Evolutionary conservation across 2,113 vertebrate species (phyloP), one percentile per base, ranked within the genome.

Genomic region (Colinus virginianus): DNA sequence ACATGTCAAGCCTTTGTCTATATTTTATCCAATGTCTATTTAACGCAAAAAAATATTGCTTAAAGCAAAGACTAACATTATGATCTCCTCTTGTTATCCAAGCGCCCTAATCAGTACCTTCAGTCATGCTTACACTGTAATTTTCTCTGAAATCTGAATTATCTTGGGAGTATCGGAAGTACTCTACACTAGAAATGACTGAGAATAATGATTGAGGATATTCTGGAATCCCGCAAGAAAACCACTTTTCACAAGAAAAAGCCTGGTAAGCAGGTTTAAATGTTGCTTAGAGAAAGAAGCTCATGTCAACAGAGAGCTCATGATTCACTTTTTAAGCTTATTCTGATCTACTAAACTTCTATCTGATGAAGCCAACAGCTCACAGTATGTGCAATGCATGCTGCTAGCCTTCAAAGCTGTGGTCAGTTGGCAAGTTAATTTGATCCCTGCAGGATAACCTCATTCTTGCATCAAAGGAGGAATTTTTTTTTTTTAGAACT

Each of bases 381-480:
- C 94, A 90, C 86, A 88, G 79, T 90, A 91, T 93, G 83, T 80
- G 40, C 87, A 94, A 89, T 93, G 74, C 90, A 91, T 3, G 63
- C 92, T 1, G 34, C 80, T 91, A 64, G 79, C 96, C 95, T 95
- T 97, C 95, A 96, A 95, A 97, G 94, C 84, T 38, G 58, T 86
- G 91, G 90, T 86, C 55, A 72, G 49, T 90, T 97, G 97, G 96
- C 97, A 93, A 90, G 21, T 90, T 90, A 93, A 94, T 95, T 93
- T 95, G 84, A 95, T 95, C 97, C 45, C 97, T 92, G 88, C 88
- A 94, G 97, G 97, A 95, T 32, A 96, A 84, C 93, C 90, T 89
- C 67, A 91, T 74, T 88, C 74, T 87, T 1, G 55, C 95, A 98
- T 97, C 97, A 98, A 98, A 97, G 96, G 61, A 97, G 69, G 58